These are phyloP conservation scores for Hiodon alosoides DNA, from an alignment of 2,113 vertebrate genomes.

Conservation along the genomic window DNA sequence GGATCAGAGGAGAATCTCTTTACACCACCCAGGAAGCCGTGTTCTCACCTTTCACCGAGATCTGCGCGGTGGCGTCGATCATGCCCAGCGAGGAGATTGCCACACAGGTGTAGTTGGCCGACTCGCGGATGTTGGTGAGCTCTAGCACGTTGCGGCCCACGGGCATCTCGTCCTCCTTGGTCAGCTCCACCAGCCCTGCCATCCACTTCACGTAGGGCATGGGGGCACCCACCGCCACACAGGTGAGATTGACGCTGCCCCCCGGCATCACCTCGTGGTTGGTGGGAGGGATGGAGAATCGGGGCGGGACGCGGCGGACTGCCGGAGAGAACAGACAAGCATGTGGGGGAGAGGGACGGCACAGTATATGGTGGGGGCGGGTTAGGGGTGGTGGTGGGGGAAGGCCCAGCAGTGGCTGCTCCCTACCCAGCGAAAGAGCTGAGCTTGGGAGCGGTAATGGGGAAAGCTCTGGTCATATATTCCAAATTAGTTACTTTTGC, in stretches of 20 bases:
- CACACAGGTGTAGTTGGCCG: slow-evolving; percentile 93
- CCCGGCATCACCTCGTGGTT: slow-evolving; percentile 96
- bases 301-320: slow-evolving; percentile 94
- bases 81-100: slow-evolving; percentile 90
- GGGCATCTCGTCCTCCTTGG: slow-evolving; percentile 88
- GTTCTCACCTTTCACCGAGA: slow-evolving; percentile 87
- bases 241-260: slow-evolving; percentile 92
- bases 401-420: slow-evolving; percentile 27
- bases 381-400: not conserved
- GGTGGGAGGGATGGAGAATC: slow-evolving; percentile 96
- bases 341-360: slow-evolving; percentile 50
- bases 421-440: not conserved
- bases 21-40: not conserved
- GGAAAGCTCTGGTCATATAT: not conserved
- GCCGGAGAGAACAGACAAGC: slow-evolving; percentile 63
- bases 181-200: slow-evolving; percentile 77
- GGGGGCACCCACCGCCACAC: slow-evolving; percentile 90
- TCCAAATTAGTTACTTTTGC: not conserved
- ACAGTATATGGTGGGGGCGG: not conserved
- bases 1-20: not conserved
- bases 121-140: slow-evolving; percentile 81
- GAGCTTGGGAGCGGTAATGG: not conserved
- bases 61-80: slow-evolving; percentile 89
- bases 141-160: slow-evolving; percentile 90
- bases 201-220: slow-evolving; percentile 98